Conservation (phyloP, 2,113 vertebrate genomes). For the Triplophysa siluroides region DNA sequence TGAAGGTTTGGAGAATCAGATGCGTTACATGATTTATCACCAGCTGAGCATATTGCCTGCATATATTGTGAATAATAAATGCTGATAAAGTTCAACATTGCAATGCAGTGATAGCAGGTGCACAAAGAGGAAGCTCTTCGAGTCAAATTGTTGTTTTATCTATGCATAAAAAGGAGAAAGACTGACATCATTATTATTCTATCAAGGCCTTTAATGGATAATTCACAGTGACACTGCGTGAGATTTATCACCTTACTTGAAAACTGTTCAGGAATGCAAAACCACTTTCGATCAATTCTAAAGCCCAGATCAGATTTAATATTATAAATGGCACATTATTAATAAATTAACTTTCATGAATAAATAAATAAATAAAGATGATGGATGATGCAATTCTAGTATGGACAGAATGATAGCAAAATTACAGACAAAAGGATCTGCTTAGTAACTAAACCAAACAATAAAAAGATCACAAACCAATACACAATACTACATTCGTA, state of each 20-base stretch:
- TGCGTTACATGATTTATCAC: slow-evolving; percentile 36
- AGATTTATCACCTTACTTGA: background rate
- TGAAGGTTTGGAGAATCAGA: background rate
- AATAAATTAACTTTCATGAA: background rate
- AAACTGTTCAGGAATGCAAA: background rate
- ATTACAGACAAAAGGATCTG: background rate
- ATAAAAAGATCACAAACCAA: too few species aligned
- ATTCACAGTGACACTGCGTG: background rate
- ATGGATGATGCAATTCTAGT: background rate
- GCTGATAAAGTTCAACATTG: slow-evolving; percentile 27
- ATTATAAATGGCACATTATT: too few species aligned
- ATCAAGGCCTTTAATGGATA: background rate
- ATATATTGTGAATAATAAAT: slow-evolving; percentile 49
- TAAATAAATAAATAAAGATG: background rate
- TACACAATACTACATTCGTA: background rate
- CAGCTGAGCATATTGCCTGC: slow-evolving; percentile 38
- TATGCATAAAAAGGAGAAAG: background rate
- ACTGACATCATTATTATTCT: background rate
- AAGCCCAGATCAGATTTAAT: background rate
- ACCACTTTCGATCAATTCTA: background rate
- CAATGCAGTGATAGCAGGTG: slow-evolving; percentile 19
- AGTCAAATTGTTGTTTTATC: background rate
- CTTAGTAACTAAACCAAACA: background rate
- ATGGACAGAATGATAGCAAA: too few species aligned
- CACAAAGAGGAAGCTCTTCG: slow-evolving; percentile 3